phyloP scores from a whole-genome alignment of 2,888 invertebrate genomes.

The Ethmia dodecea region DNA sequence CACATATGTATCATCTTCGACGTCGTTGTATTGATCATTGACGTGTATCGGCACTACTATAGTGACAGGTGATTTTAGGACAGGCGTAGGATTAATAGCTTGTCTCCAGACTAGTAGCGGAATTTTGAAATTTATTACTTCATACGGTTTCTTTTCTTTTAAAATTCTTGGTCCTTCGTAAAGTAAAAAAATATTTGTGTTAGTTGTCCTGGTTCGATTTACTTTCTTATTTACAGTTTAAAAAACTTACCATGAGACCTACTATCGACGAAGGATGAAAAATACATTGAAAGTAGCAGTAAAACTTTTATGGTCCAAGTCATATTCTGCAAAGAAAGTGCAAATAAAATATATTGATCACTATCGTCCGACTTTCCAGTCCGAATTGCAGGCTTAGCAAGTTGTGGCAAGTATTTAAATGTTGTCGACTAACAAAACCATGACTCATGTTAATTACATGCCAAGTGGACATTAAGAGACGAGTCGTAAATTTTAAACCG shows the following conservation, averaged over 20 bases:
- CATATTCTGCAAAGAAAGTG: constrained; percentile 27
- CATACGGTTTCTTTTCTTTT: constrained; percentile 42
- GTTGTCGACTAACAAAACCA: constrained; percentile 43
- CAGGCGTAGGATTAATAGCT: constrained; percentile 54
- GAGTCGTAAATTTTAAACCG: constrained; percentile 73
- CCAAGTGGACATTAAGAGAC: constrained; percentile 53
- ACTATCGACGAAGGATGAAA: constrained; percentile 17
- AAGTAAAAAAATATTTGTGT: constrained; percentile 9
- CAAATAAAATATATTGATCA: constrained; percentile 24
- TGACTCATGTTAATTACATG: constrained; percentile 52
- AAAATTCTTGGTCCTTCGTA: too few relatives aligned
- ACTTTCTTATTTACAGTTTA: not conserved
- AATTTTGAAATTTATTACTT: constrained; percentile 50
- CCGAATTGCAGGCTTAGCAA: constrained; percentile 50
- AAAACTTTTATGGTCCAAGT: constrained; percentile 22
- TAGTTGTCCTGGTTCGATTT: not conserved
- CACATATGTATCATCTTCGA: constrained; percentile 23
- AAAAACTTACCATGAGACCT: constrained; percentile 18
- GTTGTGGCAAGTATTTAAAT: constrained; percentile 63
- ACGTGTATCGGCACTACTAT: constrained; percentile 61
- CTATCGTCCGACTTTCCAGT: constrained; percentile 42
- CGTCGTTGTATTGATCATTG: constrained; percentile 32
- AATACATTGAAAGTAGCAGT: constrained; percentile 24
- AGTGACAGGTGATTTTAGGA: constrained; percentile 60
- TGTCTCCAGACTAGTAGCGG: constrained; percentile 50